Conservation (phyloP, 2,797 vertebrate genomes). For the Sebastes diploproa region DNA sequence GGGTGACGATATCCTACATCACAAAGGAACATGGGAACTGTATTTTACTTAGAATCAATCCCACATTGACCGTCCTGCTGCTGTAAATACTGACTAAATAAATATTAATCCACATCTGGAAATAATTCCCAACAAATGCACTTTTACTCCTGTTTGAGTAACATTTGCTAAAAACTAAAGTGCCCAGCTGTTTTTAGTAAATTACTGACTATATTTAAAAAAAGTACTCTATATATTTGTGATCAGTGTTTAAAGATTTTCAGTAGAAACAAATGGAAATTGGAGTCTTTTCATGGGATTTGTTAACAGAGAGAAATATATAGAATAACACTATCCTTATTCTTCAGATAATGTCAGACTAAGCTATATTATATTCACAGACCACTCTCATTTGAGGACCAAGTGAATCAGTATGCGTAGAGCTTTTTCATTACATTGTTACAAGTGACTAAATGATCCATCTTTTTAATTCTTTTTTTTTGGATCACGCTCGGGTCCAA, state of each 20-base stretch:
- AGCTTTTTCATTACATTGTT: not conserved
- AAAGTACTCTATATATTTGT: not conserved
- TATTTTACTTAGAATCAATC: not conserved
- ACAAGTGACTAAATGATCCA: not conserved
- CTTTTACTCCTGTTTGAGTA: not conserved
- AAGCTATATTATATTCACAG: not conserved
- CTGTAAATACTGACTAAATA: not conserved
- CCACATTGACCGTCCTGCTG: not conserved
- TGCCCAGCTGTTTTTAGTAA: not conserved
- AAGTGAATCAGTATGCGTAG: not conserved
- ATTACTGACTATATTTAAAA: not conserved
- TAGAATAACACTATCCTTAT: not conserved
- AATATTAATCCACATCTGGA: not conserved
- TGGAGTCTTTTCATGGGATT: not conserved
- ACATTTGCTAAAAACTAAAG: not conserved
- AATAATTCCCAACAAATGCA: not conserved
- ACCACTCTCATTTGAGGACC: constrained; percentile 11
- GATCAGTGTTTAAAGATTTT: not conserved
- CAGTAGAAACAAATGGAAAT: not conserved
- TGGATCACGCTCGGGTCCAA: not conserved
- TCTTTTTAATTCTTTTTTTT: not conserved
- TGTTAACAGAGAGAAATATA: not conserved
- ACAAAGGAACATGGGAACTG: not conserved
- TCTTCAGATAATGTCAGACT: not conserved
- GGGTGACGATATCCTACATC: not conserved